A percentile compares a stretch with the other conserved stretches of the same genome.
Conservation (phyloP, 2,113 vertebrate genomes). For the Mormoops blainvillei region DNA sequence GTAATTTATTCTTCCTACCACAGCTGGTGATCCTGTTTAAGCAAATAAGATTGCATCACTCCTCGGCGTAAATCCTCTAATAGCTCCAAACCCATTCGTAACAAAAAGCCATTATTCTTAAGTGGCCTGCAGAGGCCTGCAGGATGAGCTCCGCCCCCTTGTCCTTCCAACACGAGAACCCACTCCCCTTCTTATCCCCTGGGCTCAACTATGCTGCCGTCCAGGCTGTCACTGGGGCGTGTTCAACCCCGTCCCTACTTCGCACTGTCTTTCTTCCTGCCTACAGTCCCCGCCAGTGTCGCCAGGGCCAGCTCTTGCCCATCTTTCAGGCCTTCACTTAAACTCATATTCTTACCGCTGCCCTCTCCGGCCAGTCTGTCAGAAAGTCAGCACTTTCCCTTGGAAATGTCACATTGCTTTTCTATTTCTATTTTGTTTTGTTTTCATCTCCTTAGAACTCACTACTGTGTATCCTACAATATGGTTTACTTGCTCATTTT, state of each 20-base stretch:
- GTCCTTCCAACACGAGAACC: background rate
- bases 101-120: background rate
- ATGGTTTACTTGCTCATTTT: background rate
- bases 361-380: background rate
- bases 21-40: background rate
- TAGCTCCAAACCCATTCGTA: background rate
- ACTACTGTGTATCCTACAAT: background rate
- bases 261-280: background rate
- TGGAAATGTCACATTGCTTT: background rate
- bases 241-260: background rate
- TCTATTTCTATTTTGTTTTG: background rate
- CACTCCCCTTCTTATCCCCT: background rate
- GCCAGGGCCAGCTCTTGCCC: no score
- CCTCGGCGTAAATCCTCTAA: background rate
- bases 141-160: background rate
- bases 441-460: background rate
- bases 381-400: background rate
- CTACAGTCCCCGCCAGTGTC: background rate
- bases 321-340: background rate
- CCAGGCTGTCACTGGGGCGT: no score
- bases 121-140: background rate
- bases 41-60: background rate
- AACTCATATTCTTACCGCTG: background rate
- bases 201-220: no score
- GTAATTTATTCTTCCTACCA: background rate